Conservation (phyloP, 1,140 invertebrate genomes). For the Sarcophaga bullata region DNA sequence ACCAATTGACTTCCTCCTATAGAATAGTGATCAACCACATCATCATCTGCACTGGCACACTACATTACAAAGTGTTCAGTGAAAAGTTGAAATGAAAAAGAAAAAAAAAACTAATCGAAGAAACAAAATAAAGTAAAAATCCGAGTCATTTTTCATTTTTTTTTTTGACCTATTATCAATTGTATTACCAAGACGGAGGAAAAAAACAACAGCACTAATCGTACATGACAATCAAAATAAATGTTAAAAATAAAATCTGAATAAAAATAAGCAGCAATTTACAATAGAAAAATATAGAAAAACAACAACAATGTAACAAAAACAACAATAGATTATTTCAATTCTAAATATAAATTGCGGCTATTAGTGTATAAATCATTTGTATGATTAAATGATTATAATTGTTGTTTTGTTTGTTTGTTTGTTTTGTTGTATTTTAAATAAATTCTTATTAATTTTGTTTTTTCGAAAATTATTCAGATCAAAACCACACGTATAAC, state of each 20-base stretch:
- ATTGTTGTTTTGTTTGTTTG: not conserved
- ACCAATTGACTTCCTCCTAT: not conserved
- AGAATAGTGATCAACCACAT: too few relatives aligned
- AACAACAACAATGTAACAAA: too few relatives aligned
- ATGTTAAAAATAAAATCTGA: not conserved
- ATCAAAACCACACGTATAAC: conserved; percentile 67
- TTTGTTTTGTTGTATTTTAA: not conserved
- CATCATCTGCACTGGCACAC: not conserved
- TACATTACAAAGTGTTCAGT: not conserved
- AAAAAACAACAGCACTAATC: not conserved
- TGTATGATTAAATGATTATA: not conserved
- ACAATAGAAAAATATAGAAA: too few relatives aligned
- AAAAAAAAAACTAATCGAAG: not conserved
- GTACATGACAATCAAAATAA: conserved; percentile 5
- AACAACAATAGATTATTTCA: too few relatives aligned
- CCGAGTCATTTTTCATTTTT: not conserved
- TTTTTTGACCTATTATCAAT: too few relatives aligned
- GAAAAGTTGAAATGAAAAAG: not conserved
- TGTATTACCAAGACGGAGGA: too few relatives aligned
- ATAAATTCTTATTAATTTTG: not conserved
- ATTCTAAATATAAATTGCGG: too few relatives aligned
- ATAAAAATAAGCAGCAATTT: too few relatives aligned
- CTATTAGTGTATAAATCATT: not conserved
- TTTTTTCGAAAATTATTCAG: conserved; percentile 54
- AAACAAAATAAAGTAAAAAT: not conserved